A percentile compares a stretch with the other conserved stretches of the same genome.
Conservation (phyloP, 2,888 invertebrate genomes). For the Leptogaster cylindrica region DNA sequence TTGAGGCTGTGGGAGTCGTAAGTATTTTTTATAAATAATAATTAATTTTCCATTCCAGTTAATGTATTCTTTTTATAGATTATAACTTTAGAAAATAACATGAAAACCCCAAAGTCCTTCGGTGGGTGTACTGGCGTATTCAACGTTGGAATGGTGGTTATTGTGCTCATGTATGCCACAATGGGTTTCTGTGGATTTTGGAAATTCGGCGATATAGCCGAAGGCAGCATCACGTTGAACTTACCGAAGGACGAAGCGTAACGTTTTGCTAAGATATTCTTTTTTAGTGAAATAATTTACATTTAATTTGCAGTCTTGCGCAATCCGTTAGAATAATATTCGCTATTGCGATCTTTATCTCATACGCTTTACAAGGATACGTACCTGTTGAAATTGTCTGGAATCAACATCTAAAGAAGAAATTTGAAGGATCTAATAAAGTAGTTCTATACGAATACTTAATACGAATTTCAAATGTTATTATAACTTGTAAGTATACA, state of each 20-base stretch:
- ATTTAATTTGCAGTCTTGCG: slow-evolving; percentile 65
- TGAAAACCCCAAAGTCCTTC: slow-evolving; percentile 83
- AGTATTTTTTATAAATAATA: slow-evolving; percentile 54
- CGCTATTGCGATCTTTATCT: slow-evolving; percentile 76
- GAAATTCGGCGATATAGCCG: slow-evolving; percentile 73
- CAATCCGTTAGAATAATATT: slow-evolving; percentile 70
- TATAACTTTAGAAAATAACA: slow-evolving; percentile 87
- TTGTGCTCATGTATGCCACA: slow-evolving; percentile 76
- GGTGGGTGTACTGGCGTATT: slow-evolving; percentile 79
- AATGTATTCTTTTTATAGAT: slow-evolving; percentile 66
- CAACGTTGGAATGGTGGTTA: slow-evolving; percentile 80
- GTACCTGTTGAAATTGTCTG: slow-evolving; percentile 85
- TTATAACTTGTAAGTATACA: slow-evolving; percentile 22
- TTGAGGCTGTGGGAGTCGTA: slow-evolving; percentile 83
- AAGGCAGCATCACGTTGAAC: slow-evolving; percentile 83
- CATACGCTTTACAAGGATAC: slow-evolving; percentile 87
- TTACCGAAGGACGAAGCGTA: slow-evolving; percentile 69
- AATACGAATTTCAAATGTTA: slow-evolving; percentile 62
- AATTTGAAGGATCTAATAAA: slow-evolving; percentile 55
- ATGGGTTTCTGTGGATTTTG: slow-evolving; percentile 87
- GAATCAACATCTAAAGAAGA: slow-evolving; percentile 63
- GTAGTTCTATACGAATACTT: slow-evolving; percentile 64
- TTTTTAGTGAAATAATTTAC: neutral
- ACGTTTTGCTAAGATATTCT: slow-evolving; percentile 47
- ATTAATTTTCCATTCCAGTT: neutral